Base-by-base conservation (phyloP, 2,797 vertebrate species). In the Diplodus puntazzo region DNA sequence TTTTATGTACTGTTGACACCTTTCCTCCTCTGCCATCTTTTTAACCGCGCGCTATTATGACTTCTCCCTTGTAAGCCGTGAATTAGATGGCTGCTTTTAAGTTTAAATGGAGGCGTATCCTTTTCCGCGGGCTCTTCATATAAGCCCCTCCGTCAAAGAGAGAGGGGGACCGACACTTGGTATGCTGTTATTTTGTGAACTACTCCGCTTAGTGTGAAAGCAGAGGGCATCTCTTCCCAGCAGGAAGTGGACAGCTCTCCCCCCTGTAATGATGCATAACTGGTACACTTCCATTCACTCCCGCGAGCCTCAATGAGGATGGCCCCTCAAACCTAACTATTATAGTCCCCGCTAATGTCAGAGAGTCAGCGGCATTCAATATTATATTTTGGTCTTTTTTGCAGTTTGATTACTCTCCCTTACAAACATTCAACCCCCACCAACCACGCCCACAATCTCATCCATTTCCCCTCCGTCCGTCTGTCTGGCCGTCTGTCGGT, bases 161-260 rank as follows among this genome's bases (percentile, higher is more conserved):
- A 81, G 43, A 81, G 85, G 83, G 80, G 87, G 75, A 69, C 79
- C 70, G 81, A 91, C 92, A 89, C 90, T 91, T 81, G 87, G 75
- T 84, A 91, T 88, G 91, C 92, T 94, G 93, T 95, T 95, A 95
- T 95, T 94, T 94, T 83, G 82, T 92, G 94, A 95, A 94, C 94
- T 88, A 86, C 88, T 89, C 85, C 55, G 74, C 87, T 92, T 93
- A 92, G 88, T 88, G 92, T 95, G 91, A 95, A 95, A 92, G 89
- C 89, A 89, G 90, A 94, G 94, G 94, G 92, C 93, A 94, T 87
- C 92, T 90, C 90, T 85, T 93, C 95, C 65, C 95, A 95, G 94
- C 94, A 91, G 94, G 94, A 90, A 90, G 90, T 90, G 90, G 92
- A 94, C 90, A 90, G 92, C 89, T 89, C 84, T 87, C 81, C 86